Percentiles rank a stretch among this genome's conserved stretches.
These are phyloP conservation scores for Lucilia cuprina DNA, from an alignment of 1,140 invertebrate species.

Conservation along the genomic window DNA sequence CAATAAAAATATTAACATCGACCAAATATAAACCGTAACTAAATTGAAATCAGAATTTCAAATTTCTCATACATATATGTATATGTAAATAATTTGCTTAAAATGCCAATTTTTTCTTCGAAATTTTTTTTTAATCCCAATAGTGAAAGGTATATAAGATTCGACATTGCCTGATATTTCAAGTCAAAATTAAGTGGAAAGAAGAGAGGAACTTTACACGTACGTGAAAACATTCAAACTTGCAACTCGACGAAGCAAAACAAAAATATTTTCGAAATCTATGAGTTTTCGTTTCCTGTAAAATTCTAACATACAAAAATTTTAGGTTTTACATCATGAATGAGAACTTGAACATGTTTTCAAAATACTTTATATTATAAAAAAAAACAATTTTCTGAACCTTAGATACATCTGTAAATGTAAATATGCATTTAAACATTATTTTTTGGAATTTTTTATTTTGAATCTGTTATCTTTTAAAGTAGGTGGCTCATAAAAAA, in stretches of 20 bases:
- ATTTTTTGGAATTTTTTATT: too few species aligned
- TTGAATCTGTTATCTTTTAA: background rate
- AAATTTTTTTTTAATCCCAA: too few species aligned
- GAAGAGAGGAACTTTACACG: background rate
- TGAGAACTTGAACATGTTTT: background rate
- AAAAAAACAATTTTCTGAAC: too few species aligned
- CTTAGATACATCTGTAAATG: background rate
- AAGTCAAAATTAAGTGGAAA: background rate
- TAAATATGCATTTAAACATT: too few species aligned
- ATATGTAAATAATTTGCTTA: too few species aligned
- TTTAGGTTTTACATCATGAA: background rate
- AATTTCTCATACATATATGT: too few species aligned
- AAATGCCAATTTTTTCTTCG: too few species aligned
- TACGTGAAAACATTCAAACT: background rate
- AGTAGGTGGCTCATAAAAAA: background rate
- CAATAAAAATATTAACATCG: too few species aligned
- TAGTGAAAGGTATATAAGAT: too few species aligned
- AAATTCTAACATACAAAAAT: background rate
- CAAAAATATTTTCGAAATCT: background rate
- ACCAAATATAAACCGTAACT: too few species aligned
- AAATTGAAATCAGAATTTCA: too few species aligned
- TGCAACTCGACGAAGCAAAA: background rate
- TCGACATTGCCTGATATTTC: too few species aligned
- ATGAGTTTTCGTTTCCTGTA: background rate
- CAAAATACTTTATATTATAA: background rate